These are phyloP conservation scores for Uria lomvia DNA, from an alignment of 2,113 vertebrate species.

Conservation along the genomic window DNA sequence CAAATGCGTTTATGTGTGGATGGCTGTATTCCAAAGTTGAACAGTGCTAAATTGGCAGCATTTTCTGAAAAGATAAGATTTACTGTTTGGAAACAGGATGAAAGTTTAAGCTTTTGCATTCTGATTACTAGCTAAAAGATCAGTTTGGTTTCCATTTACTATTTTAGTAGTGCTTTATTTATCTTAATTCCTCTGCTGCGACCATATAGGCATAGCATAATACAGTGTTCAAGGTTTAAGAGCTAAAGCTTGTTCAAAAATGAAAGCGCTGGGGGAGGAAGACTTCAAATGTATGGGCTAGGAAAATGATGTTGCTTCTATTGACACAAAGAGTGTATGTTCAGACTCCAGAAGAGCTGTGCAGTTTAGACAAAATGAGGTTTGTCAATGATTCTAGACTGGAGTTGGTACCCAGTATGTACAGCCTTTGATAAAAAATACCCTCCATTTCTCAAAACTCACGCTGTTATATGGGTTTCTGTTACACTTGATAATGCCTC, in stretches of 20 bases:
- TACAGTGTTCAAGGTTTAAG: not conserved
- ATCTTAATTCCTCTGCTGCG: not conserved
- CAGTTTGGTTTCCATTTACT: not conserved
- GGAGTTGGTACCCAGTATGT: not conserved
- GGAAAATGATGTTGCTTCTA: not conserved
- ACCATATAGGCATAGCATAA: not conserved
- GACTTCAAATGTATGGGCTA: not conserved
- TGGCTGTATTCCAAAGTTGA: not conserved
- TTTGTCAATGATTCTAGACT: not conserved
- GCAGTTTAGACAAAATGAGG: not conserved
- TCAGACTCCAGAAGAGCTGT: not conserved
- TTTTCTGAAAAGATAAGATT: constrained; percentile 19
- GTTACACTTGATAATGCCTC: not conserved
- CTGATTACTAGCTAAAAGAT: not conserved
- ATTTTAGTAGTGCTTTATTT: constrained; percentile 3
- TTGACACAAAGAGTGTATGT: not conserved
- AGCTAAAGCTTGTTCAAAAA: not conserved
- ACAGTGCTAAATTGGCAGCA: not conserved
- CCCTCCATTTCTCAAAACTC: not conserved
- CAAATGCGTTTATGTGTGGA: not conserved
- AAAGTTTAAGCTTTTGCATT: not conserved
- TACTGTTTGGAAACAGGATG: constrained; percentile 13
- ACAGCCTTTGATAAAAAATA: not conserved
- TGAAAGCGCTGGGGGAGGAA: not conserved
- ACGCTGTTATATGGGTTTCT: not conserved